Evolutionary conservation across 2,113 vertebrate genomes (phyloP).

Genomic region (Pteronura brasiliensis): DNA sequence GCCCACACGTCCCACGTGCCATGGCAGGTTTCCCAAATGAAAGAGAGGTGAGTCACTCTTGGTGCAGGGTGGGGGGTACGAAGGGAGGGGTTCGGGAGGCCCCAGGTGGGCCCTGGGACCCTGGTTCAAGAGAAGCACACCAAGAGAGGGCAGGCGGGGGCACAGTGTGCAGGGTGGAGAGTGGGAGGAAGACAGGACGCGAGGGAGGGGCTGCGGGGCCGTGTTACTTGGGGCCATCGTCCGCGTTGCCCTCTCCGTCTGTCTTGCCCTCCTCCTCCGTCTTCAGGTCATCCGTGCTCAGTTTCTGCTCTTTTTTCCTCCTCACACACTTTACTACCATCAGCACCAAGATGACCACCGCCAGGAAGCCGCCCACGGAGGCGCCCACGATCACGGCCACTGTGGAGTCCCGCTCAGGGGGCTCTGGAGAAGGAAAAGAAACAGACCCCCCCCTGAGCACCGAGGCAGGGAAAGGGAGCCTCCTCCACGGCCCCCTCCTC

Average conservation of each 20-base stretch:
- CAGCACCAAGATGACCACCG: constrained; percentile 94
- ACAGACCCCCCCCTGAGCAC: not conserved
- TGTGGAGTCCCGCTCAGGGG: constrained; percentile 92
- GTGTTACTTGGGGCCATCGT: constrained; percentile 92
- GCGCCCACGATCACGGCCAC: constrained; percentile 95
- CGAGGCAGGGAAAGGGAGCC: accelerated
- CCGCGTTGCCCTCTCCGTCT: constrained; percentile 90
- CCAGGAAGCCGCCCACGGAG: constrained; percentile 93
- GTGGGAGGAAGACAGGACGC: not conserved
- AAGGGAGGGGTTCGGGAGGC: not conserved
- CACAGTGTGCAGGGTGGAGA: constrained; percentile 10
- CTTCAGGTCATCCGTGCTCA: constrained; percentile 95
- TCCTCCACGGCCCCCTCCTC: not conserved
- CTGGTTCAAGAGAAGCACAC: constrained; percentile 45
- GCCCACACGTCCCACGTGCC: not conserved
- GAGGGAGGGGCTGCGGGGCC: not conserved
- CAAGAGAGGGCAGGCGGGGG: constrained; percentile 55
- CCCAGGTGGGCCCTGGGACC: not conserved
- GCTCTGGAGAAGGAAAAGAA: constrained; percentile 82
- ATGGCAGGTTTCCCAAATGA: constrained; percentile 36
- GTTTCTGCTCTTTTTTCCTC: constrained; percentile 94
- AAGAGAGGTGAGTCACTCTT: constrained; percentile 53
- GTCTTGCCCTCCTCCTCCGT: constrained; percentile 97
- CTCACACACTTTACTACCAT: constrained; percentile 95
- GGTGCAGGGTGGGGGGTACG: not conserved